Evolutionary conservation across 1,140 invertebrate genomes (phyloP).

Genomic region (Nephotettix cincticeps): DNA sequence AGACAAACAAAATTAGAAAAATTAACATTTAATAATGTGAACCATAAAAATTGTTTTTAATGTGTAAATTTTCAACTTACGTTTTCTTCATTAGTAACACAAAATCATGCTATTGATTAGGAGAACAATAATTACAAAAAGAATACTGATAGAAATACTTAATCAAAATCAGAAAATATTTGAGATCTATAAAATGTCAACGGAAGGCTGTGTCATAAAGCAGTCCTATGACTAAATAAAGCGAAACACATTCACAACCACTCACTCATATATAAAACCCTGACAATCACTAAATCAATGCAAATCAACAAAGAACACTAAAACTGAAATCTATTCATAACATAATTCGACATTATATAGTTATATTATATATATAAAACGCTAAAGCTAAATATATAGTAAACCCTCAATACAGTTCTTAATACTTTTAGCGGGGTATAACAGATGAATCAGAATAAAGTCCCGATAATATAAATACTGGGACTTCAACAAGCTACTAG

Average conservation of each 20-base stretch:
- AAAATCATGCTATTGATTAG: background rate
- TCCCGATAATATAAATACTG: background rate
- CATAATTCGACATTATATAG: conserved; percentile 1
- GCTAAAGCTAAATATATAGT: background rate
- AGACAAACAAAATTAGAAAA: too few relatives aligned
- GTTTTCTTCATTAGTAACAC: background rate
- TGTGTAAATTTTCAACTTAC: background rate
- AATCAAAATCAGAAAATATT: background rate
- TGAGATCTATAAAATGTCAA: conserved; percentile 7
- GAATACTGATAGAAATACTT: conserved; percentile 3
- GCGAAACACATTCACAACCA: conserved; percentile 2
- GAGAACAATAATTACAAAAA: background rate
- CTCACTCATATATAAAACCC: background rate
- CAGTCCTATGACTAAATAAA: background rate
- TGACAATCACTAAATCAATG: background rate
- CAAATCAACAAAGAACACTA: background rate
- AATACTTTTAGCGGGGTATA: background rate
- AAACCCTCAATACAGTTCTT: background rate
- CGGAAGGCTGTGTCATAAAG: background rate
- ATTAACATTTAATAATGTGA: background rate
- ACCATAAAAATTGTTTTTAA: background rate
- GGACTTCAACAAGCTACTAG: background rate
- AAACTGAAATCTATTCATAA: background rate
- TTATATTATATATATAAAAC: conserved; percentile 11
- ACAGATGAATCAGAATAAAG: background rate